Conservation (phyloP, 1,140 invertebrate genomes). For the Whitmania pigra region DNA sequence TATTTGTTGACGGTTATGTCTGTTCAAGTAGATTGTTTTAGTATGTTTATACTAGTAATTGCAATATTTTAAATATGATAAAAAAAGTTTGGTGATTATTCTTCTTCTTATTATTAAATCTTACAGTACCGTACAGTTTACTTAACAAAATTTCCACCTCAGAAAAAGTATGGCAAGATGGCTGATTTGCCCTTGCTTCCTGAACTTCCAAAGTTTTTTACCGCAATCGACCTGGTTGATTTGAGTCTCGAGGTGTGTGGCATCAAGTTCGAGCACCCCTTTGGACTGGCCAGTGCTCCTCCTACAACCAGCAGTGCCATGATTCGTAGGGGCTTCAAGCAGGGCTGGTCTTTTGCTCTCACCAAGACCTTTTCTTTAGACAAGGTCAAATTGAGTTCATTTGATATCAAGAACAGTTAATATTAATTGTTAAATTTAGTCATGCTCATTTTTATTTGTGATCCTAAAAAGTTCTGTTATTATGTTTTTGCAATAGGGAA, state of each 20-base stretch:
- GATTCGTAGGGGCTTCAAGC: constrained; percentile 84
- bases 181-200: constrained; percentile 53
- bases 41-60: no score
- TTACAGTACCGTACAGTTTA: no score
- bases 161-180: neutral
- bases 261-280: constrained; percentile 86
- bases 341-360: constrained; percentile 88
- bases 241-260: constrained; percentile 81
- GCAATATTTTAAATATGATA: no score
- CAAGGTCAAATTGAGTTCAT: constrained; percentile 53
- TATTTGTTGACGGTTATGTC: neutral
- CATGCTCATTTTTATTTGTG: no score
- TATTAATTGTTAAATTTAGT: no score
- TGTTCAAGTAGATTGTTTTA: neutral
- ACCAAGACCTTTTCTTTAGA: constrained; percentile 91
- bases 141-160: neutral
- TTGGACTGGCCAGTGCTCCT: constrained; percentile 88
- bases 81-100: no score
- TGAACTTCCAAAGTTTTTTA: constrained; percentile 76
- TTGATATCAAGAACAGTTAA: neutral
- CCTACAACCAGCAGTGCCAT: constrained; percentile 85
- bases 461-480: no score
- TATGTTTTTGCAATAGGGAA: no score
- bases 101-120: no score
- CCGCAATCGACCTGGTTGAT: constrained; percentile 80